Evolutionary conservation across 2,113 vertebrate genomes (phyloP).

Genomic region (Pelodiscus sinensis): DNA sequence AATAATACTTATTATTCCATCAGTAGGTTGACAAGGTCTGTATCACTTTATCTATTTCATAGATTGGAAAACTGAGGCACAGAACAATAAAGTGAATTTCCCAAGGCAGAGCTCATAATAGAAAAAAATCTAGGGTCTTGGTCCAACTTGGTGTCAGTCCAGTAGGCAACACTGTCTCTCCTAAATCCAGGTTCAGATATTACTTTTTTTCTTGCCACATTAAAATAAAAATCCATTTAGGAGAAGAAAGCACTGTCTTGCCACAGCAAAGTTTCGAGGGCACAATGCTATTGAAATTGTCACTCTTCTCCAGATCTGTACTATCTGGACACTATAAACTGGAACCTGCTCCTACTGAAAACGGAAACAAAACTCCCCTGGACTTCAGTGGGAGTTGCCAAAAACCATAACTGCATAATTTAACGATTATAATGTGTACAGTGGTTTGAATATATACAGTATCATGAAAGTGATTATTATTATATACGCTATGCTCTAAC

Average conservation of each 20-base stretch:
- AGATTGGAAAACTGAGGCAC: not conserved
- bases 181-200: not conserved
- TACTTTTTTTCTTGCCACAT: not conserved
- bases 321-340: not conserved
- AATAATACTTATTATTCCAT: not conserved
- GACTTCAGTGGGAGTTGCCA: not conserved
- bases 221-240: not conserved
- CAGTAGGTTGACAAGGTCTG: not conserved
- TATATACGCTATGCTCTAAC: not conserved
- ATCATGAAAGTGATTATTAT: not conserved
- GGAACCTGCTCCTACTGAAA: not conserved
- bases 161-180: not conserved
- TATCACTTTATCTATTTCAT: not conserved
- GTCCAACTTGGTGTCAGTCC: not conserved
- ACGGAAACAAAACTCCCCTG: not conserved
- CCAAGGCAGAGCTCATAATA: not conserved
- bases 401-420: accelerated
- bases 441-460: not conserved
- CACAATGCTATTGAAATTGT: not conserved
- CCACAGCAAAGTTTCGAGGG: not conserved
- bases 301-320: not conserved
- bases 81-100: not conserved
- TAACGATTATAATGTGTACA: not conserved
- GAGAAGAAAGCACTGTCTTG: not conserved
- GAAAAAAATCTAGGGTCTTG: not conserved